Evolutionary conservation across 2,797 vertebrate species (phyloP).

Genomic region (Thunnus albacares): DNA sequence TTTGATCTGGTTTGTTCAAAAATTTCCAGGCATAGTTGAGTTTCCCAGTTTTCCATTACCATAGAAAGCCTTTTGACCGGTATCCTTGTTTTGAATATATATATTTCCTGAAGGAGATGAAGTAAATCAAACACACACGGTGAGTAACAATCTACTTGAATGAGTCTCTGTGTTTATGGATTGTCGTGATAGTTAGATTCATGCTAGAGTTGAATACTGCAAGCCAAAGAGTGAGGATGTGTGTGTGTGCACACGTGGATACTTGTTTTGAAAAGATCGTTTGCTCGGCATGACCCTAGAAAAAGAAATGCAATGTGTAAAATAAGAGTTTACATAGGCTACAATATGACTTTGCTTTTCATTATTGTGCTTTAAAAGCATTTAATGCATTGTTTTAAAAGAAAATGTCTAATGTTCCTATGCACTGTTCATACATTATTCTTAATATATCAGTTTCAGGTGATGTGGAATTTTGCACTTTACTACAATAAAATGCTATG

Average conservation of each 20-base stretch:
- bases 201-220: conserved; percentile 37
- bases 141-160: not conserved
- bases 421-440: conserved; percentile 56
- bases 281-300: conserved; percentile 57
- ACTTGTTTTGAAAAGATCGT: conserved; percentile 7
- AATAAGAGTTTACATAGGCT: conserved; percentile 28
- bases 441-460: conserved; percentile 57
- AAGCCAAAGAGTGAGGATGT: conserved; percentile 68
- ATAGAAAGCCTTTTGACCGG: conserved; percentile 33
- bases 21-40: not conserved
- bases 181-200: conserved; percentile 15
- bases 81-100: not conserved
- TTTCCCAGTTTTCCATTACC: conserved; percentile 22
- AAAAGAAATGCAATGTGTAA: conserved; percentile 20
- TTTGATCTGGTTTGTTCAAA: conserved; percentile 9
- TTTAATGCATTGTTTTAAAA: conserved; percentile 39
- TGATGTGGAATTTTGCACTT: conserved; percentile 74
- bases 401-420: conserved; percentile 52
- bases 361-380: conserved; percentile 57
- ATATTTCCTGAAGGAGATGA: not conserved
- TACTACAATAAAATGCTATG: conserved; percentile 47
- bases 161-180: not conserved
- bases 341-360: conserved; percentile 41
- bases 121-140: not conserved
- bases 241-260: conserved; percentile 17